These are phyloP conservation scores for Poliocrania exsul DNA, from an alignment of 2,797 vertebrate species.

Conservation along the genomic window DNA sequence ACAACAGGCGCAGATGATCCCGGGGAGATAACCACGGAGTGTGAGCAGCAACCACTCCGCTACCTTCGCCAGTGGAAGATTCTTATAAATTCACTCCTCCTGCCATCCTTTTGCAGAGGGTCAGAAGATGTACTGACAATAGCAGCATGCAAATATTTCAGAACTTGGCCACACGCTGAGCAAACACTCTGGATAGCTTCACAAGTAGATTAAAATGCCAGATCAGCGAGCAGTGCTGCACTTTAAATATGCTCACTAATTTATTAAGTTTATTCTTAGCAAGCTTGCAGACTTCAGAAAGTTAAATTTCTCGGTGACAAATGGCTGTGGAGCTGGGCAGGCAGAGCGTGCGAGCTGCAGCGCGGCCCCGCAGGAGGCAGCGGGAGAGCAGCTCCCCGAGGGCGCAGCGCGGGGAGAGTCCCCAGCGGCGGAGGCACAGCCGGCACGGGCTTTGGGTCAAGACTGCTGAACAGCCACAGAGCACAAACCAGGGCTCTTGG, in stretches of 20 bases:
- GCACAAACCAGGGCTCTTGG: not conserved
- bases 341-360: not conserved
- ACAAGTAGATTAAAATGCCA: conserved; percentile 68
- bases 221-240: conserved; percentile 55
- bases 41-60: conserved; percentile 9
- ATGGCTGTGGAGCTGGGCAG: conserved; percentile 14
- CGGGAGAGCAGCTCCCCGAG: not conserved
- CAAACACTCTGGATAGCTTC: conserved; percentile 72
- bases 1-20: conserved; percentile 41
- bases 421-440: not conserved
- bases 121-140: conserved; percentile 75
- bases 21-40: conserved; percentile 53
- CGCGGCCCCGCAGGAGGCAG: not conserved
- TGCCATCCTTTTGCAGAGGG: conserved; percentile 58
- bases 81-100: conserved; percentile 72
- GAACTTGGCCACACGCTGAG: conserved; percentile 73
- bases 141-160: conserved; percentile 73
- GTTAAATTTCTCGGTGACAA: conserved; percentile 69
- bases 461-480: not conserved
- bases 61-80: conserved; percentile 69
- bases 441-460: not conserved
- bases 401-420: not conserved
- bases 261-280: conserved; percentile 74
- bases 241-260: conserved; percentile 65
- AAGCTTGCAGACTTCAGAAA: conserved; percentile 66